Conservation (phyloP, 2,888 invertebrate genomes). For the Synanthedon formicaeformis region DNA sequence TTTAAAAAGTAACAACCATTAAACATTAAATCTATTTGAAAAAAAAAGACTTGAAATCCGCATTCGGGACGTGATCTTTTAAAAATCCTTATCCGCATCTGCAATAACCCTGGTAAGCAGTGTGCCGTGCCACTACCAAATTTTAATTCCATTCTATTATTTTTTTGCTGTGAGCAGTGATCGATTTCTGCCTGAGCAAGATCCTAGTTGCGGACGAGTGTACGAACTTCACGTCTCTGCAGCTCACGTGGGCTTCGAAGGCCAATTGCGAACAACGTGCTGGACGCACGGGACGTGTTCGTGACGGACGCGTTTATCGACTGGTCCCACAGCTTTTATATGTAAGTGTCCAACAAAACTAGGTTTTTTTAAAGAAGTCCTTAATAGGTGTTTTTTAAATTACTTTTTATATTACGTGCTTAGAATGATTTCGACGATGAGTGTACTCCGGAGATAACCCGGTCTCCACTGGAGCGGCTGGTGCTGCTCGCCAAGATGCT, state of each 20-base stretch:
- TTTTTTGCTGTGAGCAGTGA: slow-evolving; percentile 66
- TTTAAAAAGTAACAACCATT: too few relatives aligned
- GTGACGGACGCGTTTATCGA: slow-evolving; percentile 87
- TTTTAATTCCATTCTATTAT: too few relatives aligned
- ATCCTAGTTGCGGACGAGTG: slow-evolving; percentile 78
- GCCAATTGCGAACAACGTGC: slow-evolving; percentile 90
- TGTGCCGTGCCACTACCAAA: too few relatives aligned
- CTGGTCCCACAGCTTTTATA: slow-evolving; percentile 78
- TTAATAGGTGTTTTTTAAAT: too few relatives aligned
- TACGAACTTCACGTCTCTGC: slow-evolving; percentile 84
- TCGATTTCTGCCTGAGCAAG: slow-evolving; percentile 95
- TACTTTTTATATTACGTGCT: not conserved
- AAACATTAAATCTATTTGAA: too few relatives aligned
- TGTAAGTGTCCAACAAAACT: slow-evolving; percentile 19
- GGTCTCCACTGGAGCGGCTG: slow-evolving; percentile 84
- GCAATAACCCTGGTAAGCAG: too few relatives aligned
- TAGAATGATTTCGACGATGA: slow-evolving; percentile 66
- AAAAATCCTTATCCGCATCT: too few relatives aligned
- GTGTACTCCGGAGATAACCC: slow-evolving; percentile 79
- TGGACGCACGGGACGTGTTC: slow-evolving; percentile 91
- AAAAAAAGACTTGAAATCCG: too few relatives aligned
- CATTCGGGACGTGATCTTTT: too few relatives aligned
- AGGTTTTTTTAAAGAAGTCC: too few relatives aligned
- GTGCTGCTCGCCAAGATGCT: slow-evolving; percentile 86
- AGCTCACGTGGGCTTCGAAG: slow-evolving; percentile 89